phyloP scores from a whole-genome alignment of 2,888 invertebrate genomes.

The Cryptocephalus moraei region DNA sequence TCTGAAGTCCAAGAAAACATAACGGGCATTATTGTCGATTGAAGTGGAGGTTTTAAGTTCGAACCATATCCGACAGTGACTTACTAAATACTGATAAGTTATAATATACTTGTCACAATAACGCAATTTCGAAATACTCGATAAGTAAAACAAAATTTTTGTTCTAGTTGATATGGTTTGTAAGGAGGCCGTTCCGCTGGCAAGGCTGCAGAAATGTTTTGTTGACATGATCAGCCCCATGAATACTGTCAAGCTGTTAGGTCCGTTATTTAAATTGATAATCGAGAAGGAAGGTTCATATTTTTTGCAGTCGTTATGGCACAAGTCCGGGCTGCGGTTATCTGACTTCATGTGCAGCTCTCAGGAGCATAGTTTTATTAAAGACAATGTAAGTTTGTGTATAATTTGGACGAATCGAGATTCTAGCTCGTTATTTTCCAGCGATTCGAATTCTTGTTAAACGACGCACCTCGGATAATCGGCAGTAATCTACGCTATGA shows the following conservation, averaged over 20 bases:
- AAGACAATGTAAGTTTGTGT: conserved; percentile 34
- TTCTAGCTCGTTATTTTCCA: conserved; percentile 23
- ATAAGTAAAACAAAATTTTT: too few species aligned
- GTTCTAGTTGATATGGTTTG: conserved; percentile 42
- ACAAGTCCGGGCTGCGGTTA: conserved; percentile 42
- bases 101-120: too few species aligned
- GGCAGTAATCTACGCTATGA: conserved; percentile 35
- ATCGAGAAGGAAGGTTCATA: conserved; percentile 47
- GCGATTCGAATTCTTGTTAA: conserved; percentile 45
- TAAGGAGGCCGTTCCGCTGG: conserved; percentile 39
- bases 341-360: conserved; percentile 42
- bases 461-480: conserved; percentile 29
- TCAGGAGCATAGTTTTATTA: conserved; percentile 42
- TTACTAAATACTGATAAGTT: too few species aligned
- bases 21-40: too few species aligned
- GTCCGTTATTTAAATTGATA: conserved; percentile 48
- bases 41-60: too few species aligned
- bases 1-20: too few species aligned
- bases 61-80: too few species aligned
- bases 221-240: conserved; percentile 25
- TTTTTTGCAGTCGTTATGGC: conserved; percentile 46
- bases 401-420: too few species aligned
- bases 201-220: conserved; percentile 26
- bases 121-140: too few species aligned
- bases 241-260: conserved; percentile 42